Evolutionary conservation across 53 echinoderm and acorn worm genomes (phyloP), one percentile per base, ranked within the genome.

Genomic region (Astropecten irregularis): DNA sequence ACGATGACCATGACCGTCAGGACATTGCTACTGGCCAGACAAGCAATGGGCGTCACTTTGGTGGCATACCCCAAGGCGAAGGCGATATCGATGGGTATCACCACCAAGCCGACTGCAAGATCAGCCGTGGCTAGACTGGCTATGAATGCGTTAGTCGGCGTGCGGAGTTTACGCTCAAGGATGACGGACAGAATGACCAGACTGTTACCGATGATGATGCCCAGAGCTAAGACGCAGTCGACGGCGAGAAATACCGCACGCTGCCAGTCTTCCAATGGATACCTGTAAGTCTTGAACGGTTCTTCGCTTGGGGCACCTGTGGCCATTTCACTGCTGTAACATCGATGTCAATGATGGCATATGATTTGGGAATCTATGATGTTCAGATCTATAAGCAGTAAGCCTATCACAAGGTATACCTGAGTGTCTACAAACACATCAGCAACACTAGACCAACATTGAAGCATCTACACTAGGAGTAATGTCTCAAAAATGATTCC

Each of bases 141-240:
- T 3, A 89, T 77, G 50, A 89, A 66, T 7, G 77, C 23, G 55
- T 89, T 76, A 16, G 89, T 89, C 0, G 70, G 60, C 0, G 89
- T 89, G 29, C 67, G 89, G 10, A 89, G 81, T 2, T 73, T 76
- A 29, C 54, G 40, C 9, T 69, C 59, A 26, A 66, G 8, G n/a
- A 59, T 37, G 2, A 89, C 84, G n/a, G 89, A 84, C 11, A 84
- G 29, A 13, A 89, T 84, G 25, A 89, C 89, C 46, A 89, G 69
- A 4, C 31, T 51, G 49, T 89, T 89, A 8, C 89, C 89, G 29
- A 68, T 13, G n/a, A 47, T 68, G 19, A 89, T 76, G 14, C 48
- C 33, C 6, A 84, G 57, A 23, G 84, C 67, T 36, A 84, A 36
- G 9, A 34, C 77, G 49, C 18, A 47, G 35, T 81, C 81, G 30